Percentiles rank a stretch among this genome's conserved stretches.
phyloP scores from a whole-genome alignment of 1,140 invertebrate genomes.

The Scaptodrosophila lebanonensis region DNA sequence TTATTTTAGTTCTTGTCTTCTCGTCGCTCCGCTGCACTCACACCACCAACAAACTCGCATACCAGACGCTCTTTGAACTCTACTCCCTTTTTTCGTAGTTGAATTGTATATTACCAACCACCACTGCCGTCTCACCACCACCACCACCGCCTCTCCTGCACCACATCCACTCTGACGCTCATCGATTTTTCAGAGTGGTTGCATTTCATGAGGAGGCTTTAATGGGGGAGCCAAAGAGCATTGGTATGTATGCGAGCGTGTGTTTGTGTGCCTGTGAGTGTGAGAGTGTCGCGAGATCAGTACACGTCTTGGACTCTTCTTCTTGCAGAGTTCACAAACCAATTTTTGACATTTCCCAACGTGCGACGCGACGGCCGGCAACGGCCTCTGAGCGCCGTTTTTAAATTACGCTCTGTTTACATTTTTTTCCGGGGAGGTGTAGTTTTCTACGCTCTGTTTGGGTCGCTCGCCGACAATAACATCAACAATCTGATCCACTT shows the following conservation, averaged over 20 bases:
- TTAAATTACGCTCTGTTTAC: conserved; percentile 72
- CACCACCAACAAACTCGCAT: conserved; percentile 25
- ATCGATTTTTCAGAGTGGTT: conserved; percentile 49
- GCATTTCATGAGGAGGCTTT: conserved; percentile 39
- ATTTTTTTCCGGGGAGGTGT: conserved; percentile 47
- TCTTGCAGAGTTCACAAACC: conserved; percentile 67
- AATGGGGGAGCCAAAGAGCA: conserved; percentile 62
- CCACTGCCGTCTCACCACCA: neutral
- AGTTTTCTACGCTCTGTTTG: conserved; percentile 49
- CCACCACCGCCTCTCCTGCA: neutral
- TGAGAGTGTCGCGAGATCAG: conserved; percentile 73
- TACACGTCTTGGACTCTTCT: conserved; percentile 42
- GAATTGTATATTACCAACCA: neutral
- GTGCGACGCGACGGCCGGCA: conserved; percentile 10
- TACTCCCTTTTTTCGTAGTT: conserved; percentile 24
- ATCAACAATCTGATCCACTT: too few relatives aligned
- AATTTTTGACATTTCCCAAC: conserved; percentile 63
- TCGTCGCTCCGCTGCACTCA: conserved; percentile 23
- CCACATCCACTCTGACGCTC: conserved; percentile 30
- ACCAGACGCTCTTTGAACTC: conserved; percentile 45
- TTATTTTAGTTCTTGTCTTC: conserved; percentile 12
- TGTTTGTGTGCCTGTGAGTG: conserved; percentile 49
- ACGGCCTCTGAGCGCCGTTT: conserved; percentile 63
- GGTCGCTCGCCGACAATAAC: conserved; percentile 39
- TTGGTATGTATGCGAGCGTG: conserved; percentile 40